Conservation (phyloP, 2,797 vertebrate genomes). For the Crenuchus spilurus region DNA sequence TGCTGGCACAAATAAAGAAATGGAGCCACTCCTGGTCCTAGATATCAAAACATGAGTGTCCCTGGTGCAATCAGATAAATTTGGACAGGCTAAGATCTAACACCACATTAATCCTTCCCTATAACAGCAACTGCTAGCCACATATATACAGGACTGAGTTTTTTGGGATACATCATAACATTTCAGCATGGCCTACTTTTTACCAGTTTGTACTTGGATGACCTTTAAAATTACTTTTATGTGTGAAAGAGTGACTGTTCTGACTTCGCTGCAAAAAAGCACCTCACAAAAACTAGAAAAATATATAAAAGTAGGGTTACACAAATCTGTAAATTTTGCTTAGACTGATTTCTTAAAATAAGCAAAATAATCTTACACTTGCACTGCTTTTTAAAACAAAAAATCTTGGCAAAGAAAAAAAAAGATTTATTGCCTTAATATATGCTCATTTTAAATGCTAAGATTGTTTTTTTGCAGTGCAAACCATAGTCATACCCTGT, state of each 20-base stretch:
- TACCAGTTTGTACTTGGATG: background rate
- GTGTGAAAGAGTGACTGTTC: slow-evolving; percentile 4
- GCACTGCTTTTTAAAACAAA: no score
- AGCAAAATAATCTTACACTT: no score
- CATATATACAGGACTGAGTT: background rate
- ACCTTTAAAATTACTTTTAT: slow-evolving; percentile 3
- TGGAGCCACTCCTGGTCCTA: background rate
- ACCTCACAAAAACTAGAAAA: no score
- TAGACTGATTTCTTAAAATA: no score
- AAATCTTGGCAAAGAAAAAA: no score
- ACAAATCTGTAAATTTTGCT: no score
- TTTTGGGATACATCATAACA: slow-evolving; percentile 8
- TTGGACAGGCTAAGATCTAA: slow-evolving; percentile 1
- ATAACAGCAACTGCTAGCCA: background rate
- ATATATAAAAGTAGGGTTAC: no score
- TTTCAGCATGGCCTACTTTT: background rate
- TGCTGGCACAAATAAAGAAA: background rate
- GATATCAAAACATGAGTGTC: background rate
- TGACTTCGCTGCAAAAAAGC: no score
- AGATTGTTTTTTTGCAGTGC: no score
- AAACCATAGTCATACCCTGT: no score
- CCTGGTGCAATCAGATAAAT: slow-evolving; percentile 8
- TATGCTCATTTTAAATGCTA: no score
- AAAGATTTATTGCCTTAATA: no score
- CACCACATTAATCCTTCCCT: background rate